Evolutionary conservation across 2,113 vertebrate genomes (phyloP).

Genomic region (Nothoprocta pentlandii): DNA sequence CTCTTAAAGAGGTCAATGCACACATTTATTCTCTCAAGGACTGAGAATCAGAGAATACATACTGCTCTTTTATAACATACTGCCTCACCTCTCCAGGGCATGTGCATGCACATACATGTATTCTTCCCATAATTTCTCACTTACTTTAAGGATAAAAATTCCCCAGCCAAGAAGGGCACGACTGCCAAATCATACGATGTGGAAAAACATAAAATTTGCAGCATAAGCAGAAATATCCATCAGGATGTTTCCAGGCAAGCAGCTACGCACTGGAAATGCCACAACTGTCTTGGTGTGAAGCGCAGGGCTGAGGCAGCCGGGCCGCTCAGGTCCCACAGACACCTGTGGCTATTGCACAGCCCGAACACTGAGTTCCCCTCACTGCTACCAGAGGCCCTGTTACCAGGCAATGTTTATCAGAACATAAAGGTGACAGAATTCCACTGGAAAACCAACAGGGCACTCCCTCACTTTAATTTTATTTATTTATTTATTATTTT

Average conservation of each 20-base stretch:
- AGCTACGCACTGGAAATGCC: neutral
- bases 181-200: neutral
- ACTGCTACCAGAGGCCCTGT: neutral
- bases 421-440: neutral
- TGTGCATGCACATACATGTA: neutral
- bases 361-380: neutral
- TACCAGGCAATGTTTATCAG: fast-evolving
- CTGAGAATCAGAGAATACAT: neutral
- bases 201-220: neutral
- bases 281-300: neutral
- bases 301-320: neutral
- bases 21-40: neutral
- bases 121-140: neutral
- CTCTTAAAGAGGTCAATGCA: neutral
- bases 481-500: no score
- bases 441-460: neutral
- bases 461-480: neutral
- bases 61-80: neutral
- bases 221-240: neutral
- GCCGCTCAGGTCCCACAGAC: neutral
- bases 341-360: fast-evolving
- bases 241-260: neutral
- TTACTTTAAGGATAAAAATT: neutral
- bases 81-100: neutral
- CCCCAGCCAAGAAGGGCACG: neutral